Base-by-base conservation (phyloP, 2,888 invertebrate species). In the Nomada lathburiana region DNA sequence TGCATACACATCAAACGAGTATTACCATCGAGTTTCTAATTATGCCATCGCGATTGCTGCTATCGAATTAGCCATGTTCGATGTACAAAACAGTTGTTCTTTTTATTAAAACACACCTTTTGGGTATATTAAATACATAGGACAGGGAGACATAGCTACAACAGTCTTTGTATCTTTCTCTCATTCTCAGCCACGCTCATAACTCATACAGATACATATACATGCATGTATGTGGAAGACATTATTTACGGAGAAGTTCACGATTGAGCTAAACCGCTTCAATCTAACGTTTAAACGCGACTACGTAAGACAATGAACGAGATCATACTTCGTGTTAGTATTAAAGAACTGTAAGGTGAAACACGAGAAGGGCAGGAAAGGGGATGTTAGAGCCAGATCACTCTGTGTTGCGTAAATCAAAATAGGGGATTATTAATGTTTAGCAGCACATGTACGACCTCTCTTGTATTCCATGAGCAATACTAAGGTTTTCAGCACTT, bases 381-480 rank as follows among this genome's bases (percentile, higher is more conserved):
- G 7, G 36, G 5, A 36, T 36, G 36, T 7, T 7, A 36, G 36
- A 7, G 36, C 36, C 7, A 13, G 3, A 29, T 52, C 18, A 59
- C n/a, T 36, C 4, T 7, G 42, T 23, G 2, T 62, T 9, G n/a
- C n/a, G 2, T 11, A 16, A 20, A 16, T 36, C 3, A 16, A 23
- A 16, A 36, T 23, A 3, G 23, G 55, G 10, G 23, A 59, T 18
- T 3, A 36, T 36, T 36, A 1, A 36, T 36, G 7, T 23, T 16
- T 94, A 96, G 92, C 96, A 97, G 90, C 97, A 97, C 94, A 96
- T 95, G 63, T 94, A 94, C 3, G 94, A 94, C 50, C 93, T 95
- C 90, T 96, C 96, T 55, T 94, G 93, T 82, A 96, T 96, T 0
- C 96, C 97, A 89, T 96, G 96, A 0, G 97, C 97, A 76, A 97